Conservation (phyloP, 92 coral and sea anemone genomes). For the Plumapathes pennacea region DNA sequence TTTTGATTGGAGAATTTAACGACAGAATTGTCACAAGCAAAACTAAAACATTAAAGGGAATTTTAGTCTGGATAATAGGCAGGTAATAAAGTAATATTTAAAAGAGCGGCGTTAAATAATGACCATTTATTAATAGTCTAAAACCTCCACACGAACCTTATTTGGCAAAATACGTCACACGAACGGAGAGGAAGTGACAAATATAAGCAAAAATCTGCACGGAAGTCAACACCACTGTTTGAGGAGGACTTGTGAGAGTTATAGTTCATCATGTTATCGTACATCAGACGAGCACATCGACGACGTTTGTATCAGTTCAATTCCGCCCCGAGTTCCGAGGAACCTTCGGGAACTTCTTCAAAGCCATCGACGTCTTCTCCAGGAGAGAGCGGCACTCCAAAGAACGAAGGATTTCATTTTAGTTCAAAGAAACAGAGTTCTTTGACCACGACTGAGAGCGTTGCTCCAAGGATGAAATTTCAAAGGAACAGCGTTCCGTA, state of each 20-base stretch:
- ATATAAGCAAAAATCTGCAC: neutral
- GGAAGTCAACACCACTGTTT: neutral
- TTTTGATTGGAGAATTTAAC: too few relatives aligned
- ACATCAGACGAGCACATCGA: conserved; percentile 55
- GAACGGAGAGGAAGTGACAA: neutral
- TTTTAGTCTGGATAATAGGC: too few relatives aligned
- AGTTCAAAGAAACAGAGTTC: conserved; percentile 41
- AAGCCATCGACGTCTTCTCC: conserved; percentile 46
- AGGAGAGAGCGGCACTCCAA: conserved; percentile 44
- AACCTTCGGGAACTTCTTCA: conserved; percentile 22
- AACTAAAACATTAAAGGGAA: too few relatives aligned
- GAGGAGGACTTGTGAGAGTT: too few relatives aligned
- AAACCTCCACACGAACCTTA: neutral
- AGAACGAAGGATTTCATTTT: conserved; percentile 66
- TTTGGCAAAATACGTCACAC: conserved; percentile 6
- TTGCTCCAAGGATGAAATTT: too few relatives aligned
- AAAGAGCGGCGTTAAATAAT: too few relatives aligned
- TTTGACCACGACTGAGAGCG: conserved; percentile 21
- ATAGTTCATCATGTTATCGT: conserved; percentile 36
- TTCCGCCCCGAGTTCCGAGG: conserved; percentile 34
- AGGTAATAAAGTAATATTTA: too few relatives aligned
- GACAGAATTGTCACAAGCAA: too few relatives aligned
- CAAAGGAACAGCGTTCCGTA: too few relatives aligned
- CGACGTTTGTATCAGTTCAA: conserved; percentile 58
- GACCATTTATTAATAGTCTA: too few relatives aligned